These are phyloP conservation scores for Litocranius walleri DNA, from an alignment of 2,113 vertebrate genomes.

Conservation along the genomic window DNA sequence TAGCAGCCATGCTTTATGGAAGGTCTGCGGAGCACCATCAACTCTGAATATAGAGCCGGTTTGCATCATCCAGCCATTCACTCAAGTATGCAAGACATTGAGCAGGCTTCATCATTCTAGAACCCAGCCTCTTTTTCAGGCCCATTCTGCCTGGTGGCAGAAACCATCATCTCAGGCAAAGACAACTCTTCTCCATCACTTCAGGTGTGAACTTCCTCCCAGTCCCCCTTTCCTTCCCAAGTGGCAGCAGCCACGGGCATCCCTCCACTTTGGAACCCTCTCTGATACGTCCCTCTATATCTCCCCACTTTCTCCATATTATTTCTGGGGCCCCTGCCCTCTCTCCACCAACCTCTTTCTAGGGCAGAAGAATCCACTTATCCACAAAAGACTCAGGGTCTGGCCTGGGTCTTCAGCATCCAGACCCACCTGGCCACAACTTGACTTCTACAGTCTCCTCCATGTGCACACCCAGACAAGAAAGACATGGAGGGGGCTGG, in stretches of 20 bases:
- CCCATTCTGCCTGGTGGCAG: not conserved
- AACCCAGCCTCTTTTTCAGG: not conserved
- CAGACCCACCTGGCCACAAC: not conserved
- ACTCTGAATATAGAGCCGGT: not conserved
- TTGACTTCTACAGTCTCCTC: not conserved
- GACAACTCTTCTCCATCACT: not conserved
- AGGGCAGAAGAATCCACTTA: not conserved
- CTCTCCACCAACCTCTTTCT: not conserved
- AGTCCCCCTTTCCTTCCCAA: not conserved
- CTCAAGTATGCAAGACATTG: not conserved
- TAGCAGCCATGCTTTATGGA: not conserved
- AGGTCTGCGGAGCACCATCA: accelerated
- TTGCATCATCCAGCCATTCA: not conserved
- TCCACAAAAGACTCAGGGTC: not conserved
- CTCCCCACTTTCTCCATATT: not conserved
- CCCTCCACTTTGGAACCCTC: not conserved
- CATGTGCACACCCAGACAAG: too few species aligned
- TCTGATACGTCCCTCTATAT: not conserved
- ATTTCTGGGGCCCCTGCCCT: not conserved
- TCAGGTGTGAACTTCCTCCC: not conserved
- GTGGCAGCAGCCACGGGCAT: not conserved
- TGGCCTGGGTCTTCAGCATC: not conserved
- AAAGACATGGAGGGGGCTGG: too few species aligned
- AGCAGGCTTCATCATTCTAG: not conserved
- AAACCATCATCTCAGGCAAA: not conserved